phyloP scores from a whole-genome alignment of 2,113 vertebrate genomes.

The Brienomyrus longianalis region DNA sequence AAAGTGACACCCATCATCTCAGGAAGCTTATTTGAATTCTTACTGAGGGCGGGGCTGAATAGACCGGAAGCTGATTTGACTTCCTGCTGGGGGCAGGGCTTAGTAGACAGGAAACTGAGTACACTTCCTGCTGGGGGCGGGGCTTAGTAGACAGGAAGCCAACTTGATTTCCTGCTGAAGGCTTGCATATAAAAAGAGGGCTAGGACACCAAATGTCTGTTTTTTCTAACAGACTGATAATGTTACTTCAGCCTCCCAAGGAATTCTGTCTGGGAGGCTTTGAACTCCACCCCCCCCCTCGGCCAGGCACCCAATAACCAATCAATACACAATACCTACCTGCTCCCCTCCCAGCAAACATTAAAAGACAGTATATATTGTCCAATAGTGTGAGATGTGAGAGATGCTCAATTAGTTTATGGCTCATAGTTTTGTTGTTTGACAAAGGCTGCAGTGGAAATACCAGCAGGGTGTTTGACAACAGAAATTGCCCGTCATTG shows the following conservation, averaged over 20 bases:
- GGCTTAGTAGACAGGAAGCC: not conserved
- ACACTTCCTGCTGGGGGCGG: not conserved
- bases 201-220: not conserved
- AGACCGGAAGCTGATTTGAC: not conserved
- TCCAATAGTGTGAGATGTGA: not conserved
- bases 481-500: not conserved
- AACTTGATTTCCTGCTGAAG: not conserved
- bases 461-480: not conserved
- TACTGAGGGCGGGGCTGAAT: not conserved
- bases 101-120: not conserved
- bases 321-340: not conserved
- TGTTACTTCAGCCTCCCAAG: not conserved
- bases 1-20: not conserved
- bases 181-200: not conserved
- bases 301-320: not conserved
- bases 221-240: not conserved
- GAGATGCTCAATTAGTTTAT: not conserved
- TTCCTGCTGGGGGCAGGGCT: not conserved
- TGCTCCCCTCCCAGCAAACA: not conserved
- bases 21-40: too few relatives aligned
- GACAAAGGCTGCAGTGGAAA: not conserved
- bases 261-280: not conserved
- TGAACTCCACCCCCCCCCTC: not conserved
- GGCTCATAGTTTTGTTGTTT: not conserved
- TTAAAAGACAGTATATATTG: not conserved